These are phyloP conservation scores for Gobionotothen gibberifrons DNA, from an alignment of 2,797 vertebrate species.

Conservation along the genomic window DNA sequence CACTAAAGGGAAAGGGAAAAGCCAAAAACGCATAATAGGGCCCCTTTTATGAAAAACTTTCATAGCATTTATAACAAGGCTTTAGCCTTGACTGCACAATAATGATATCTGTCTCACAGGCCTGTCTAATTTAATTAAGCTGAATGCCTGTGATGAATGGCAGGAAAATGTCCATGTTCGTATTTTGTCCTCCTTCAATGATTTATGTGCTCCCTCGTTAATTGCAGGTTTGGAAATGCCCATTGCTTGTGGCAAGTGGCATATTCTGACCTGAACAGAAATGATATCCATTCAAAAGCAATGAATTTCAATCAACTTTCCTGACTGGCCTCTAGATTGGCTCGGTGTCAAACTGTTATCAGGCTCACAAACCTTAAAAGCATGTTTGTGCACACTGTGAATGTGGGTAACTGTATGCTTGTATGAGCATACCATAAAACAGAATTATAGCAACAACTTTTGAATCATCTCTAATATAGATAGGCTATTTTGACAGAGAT, in stretches of 20 bases:
- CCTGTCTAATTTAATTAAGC: slow-evolving; percentile 31
- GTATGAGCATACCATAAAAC: not conserved
- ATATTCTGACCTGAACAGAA: slow-evolving; percentile 75
- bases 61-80: slow-evolving; percentile 9
- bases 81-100: slow-evolving; percentile 1
- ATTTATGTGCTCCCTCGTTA: slow-evolving; percentile 66
- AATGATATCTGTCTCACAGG: slow-evolving; percentile 41
- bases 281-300: slow-evolving; percentile 78
- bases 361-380: slow-evolving; percentile 5
- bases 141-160: slow-evolving; percentile 27
- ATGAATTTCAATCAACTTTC: slow-evolving; percentile 83
- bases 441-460: not conserved
- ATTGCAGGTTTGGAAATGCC: slow-evolving; percentile 70
- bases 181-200: slow-evolving; percentile 30
- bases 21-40: too few relatives aligned
- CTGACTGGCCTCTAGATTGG: slow-evolving; percentile 71
- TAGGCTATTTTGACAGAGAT: too few relatives aligned
- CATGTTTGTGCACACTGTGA: not conserved
- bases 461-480: too few relatives aligned
- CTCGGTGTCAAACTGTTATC: slow-evolving; percentile 69
- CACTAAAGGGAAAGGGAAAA: too few relatives aligned
- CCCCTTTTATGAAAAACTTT: slow-evolving; percentile 7
- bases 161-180: slow-evolving; percentile 20
- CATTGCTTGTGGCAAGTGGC: slow-evolving; percentile 56
- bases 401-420: not conserved